These are phyloP conservation scores for Caenorhabditis imperialis DNA, from an alignment of 2,888 invertebrate species.

Conservation along the genomic window DNA sequence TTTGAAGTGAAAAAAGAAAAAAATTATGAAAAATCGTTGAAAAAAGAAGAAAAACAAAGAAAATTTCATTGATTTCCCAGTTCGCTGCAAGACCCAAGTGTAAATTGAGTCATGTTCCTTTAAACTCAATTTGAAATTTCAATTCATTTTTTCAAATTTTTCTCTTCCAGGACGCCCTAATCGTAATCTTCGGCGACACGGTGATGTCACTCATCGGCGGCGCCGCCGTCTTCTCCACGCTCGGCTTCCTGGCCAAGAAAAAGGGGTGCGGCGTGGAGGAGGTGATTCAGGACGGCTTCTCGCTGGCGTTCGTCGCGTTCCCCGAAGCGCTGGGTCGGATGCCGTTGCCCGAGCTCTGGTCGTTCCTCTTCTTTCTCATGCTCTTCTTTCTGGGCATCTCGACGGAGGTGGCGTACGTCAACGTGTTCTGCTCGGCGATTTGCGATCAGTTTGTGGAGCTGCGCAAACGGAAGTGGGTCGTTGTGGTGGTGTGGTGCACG, in stretches of 20 bases:
- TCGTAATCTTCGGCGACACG: conserved; percentile 72
- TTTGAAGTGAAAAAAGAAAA: too few species aligned
- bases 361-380: conserved; percentile 79
- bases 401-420: conserved; percentile 55
- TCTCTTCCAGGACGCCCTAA: conserved; percentile 66
- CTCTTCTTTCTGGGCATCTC: conserved; percentile 78
- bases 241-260: conserved; percentile 64
- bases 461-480: conserved; percentile 56
- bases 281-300: conserved; percentile 76
- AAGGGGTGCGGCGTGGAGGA: conserved; percentile 42
- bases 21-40: too few species aligned
- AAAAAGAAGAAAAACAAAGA: too few species aligned
- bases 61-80: too few species aligned
- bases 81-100: too few species aligned
- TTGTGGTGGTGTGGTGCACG: conserved; percentile 59
- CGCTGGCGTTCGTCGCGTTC: conserved; percentile 79
- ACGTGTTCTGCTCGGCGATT: conserved; percentile 61
- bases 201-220: conserved; percentile 67
- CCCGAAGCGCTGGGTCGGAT: conserved; percentile 78
- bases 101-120: too few species aligned
- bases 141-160: too few species aligned
- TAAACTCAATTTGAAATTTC: too few species aligned
- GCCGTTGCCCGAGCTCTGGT: conserved; percentile 78
- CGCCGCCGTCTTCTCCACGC: conserved; percentile 66
- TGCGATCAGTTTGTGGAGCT: conserved; percentile 64